Base-by-base conservation (phyloP, 2,888 invertebrate species). In the Cybosia mesomella region DNA sequence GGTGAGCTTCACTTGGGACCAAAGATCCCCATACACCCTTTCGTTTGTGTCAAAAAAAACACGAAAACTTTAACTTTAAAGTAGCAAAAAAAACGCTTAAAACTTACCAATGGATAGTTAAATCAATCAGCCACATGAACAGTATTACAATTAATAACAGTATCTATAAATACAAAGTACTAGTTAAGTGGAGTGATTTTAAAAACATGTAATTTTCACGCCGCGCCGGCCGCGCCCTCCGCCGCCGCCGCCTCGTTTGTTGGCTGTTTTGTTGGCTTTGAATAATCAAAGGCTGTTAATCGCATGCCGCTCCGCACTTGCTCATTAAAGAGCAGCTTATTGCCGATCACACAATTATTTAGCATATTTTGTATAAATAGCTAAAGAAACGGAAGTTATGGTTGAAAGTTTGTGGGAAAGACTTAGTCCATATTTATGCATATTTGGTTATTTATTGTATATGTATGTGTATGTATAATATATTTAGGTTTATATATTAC, bases 181-280 rank as follows among this genome's bases (percentile, higher is more conserved):
- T 32, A 34, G 60, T 72, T 21, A 62, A 67, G 65, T 65, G 67
- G 68, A 76, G 53, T 71, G 71, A 71, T 76, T 74, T 72, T 58
- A 65, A 69, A 70, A 71, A 68, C 75, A 9, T 75, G 64, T 82
- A 75, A 82, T 72, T 76, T 68, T 71, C 68, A 67, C 62, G 13
- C 43, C n/a, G n/a, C n/a, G n/a, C n/a, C n/a, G n/a, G n/a, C n/a
- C n/a, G n/a, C n/a, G n/a, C n/a, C n/a, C n/a, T n/a, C n/a, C n/a
- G n/a, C n/a, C n/a, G n/a, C n/a, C n/a, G n/a, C n/a, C 60, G 39
- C 15, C 22, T 1, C 32, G 39, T 58, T 58, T 64, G 39, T 60
- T 13, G 34, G 60, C 34, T n/a, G n/a, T n/a, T n/a, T n/a, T n/a
- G n/a, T n/a, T n/a, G n/a, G n/a, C n/a, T n/a, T n/a, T n/a, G n/a